A percentile compares a stretch with the other conserved stretches of the same genome.
phyloP scores from a whole-genome alignment of 2,797 vertebrate genomes.

The Cebuella pygmaea region DNA sequence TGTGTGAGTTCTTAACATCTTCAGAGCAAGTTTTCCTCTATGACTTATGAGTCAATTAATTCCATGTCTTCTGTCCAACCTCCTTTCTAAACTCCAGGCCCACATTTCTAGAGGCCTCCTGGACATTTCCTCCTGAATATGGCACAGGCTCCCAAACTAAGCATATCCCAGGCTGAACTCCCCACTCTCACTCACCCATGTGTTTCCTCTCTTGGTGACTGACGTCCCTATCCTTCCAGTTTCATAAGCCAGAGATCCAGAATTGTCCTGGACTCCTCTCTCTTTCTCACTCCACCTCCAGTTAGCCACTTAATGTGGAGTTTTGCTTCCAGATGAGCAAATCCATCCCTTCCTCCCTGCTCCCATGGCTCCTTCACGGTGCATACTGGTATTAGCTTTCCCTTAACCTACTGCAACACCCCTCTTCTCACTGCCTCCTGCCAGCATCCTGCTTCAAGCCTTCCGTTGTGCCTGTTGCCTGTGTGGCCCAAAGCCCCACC shows the following conservation, averaged over 20 bases:
- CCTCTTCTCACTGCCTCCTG: background rate
- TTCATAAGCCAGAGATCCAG: background rate
- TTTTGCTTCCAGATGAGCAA: background rate
- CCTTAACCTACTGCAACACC: fast-evolving
- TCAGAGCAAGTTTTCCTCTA: background rate
- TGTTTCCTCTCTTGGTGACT: background rate
- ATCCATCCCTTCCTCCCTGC: background rate
- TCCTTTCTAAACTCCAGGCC: background rate
- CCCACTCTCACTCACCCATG: background rate
- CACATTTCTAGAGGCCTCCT: background rate
- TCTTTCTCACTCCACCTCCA: background rate
- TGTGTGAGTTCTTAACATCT: background rate
- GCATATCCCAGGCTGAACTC: background rate
- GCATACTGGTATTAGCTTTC: background rate
- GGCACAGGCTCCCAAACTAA: background rate
- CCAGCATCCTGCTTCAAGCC: background rate
- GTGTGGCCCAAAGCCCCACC: too few relatives aligned
- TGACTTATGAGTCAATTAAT: background rate
- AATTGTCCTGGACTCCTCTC: background rate
- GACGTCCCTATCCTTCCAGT: fast-evolving
- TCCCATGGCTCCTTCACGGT: fast-evolving
- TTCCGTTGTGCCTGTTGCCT: background rate
- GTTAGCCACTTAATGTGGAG: background rate
- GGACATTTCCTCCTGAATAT: background rate
- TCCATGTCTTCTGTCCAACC: background rate